Evolutionary conservation across 2,888 invertebrate genomes (phyloP).

Genomic region (Cistogaster globosa): DNA sequence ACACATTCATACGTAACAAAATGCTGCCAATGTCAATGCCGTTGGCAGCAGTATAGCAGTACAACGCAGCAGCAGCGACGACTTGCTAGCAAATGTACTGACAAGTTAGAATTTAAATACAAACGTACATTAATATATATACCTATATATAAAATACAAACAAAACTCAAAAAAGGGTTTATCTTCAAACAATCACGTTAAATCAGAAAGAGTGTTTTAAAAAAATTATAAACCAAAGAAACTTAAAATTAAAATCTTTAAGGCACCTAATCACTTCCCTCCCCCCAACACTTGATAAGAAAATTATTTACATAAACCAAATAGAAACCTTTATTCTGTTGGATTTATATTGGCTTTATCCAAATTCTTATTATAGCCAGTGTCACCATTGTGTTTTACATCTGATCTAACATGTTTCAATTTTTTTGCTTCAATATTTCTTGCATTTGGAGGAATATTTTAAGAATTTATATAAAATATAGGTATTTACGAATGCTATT

Average conservation of each 20-base stretch:
- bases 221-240: background rate
- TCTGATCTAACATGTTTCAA: too few relatives aligned
- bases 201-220: background rate
- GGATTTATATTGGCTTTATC: too few relatives aligned
- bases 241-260: background rate
- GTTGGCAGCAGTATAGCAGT: conserved; percentile 3
- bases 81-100: background rate
- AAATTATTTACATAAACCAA: background rate
- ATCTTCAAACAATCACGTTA: background rate
- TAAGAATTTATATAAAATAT: too few relatives aligned
- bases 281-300: background rate
- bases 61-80: background rate
- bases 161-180: background rate
- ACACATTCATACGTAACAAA: background rate
- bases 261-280: background rate
- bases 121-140: too few relatives aligned
- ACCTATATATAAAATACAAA: background rate
- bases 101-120: conserved; percentile 38
- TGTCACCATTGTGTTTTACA: too few relatives aligned
- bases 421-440: too few relatives aligned
- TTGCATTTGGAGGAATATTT: too few relatives aligned
- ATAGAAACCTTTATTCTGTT: too few relatives aligned
- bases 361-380: too few relatives aligned
- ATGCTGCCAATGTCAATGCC: conserved; percentile 24
- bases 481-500: too few relatives aligned